phyloP scores from a whole-genome alignment of 2,797 vertebrate species.

The Heliangelus exortis region DNA sequence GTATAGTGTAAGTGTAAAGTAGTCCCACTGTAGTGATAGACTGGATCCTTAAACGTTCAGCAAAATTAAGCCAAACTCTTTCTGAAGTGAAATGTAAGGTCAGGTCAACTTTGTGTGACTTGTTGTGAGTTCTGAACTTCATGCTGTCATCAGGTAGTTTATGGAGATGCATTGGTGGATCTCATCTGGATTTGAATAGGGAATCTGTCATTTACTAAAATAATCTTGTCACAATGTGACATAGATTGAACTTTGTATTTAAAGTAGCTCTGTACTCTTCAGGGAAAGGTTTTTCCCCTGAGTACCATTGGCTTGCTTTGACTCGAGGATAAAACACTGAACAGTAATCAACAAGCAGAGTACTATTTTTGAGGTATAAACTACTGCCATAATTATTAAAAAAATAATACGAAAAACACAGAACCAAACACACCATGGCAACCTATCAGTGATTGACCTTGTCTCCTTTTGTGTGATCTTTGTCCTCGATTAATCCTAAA shows the following conservation, averaged over 20 bases:
- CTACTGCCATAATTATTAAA: neutral
- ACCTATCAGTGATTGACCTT: neutral
- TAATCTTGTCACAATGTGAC: neutral
- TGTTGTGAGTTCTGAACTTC: neutral
- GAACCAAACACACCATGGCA: neutral
- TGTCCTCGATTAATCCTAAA: neutral
- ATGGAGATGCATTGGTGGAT: neutral
- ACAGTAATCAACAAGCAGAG: neutral
- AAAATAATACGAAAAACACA: neutral
- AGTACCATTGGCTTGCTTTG: neutral
- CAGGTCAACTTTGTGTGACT: neutral
- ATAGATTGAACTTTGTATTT: neutral
- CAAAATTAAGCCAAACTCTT: neutral
- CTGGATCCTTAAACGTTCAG: neutral
- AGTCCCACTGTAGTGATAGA: neutral
- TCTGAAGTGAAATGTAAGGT: rapidly evolving
- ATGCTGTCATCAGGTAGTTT: neutral
- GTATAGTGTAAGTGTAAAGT: neutral
- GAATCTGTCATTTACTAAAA: neutral
- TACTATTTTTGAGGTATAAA: neutral
- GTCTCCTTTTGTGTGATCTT: neutral
- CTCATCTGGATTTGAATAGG: neutral
- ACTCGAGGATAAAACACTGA: neutral
- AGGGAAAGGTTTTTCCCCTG: neutral
- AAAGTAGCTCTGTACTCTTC: neutral